Percentiles rank a stretch among this genome's conserved stretches.
phyloP scores from a whole-genome alignment of 2,797 vertebrate species.

The Enteromius fasciolatus region DNA sequence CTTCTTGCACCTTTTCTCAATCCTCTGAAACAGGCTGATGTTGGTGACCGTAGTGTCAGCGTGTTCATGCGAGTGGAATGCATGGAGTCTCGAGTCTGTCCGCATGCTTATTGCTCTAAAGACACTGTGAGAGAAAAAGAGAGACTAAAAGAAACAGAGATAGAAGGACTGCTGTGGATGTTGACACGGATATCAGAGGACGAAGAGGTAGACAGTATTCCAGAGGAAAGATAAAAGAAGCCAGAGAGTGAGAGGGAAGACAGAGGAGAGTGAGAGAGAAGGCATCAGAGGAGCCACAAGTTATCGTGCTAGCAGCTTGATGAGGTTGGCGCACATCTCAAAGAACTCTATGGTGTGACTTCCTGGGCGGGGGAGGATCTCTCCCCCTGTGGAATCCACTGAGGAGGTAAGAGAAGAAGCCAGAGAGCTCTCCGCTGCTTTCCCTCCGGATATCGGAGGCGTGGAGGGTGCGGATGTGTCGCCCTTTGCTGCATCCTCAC shows the following conservation, averaged over 20 bases:
- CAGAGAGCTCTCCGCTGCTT: slow-evolving; percentile 85
- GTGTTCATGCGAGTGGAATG: slow-evolving; percentile 78
- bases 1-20: slow-evolving; percentile 17
- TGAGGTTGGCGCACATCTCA: slow-evolving; percentile 99
- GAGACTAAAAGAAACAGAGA: slow-evolving; percentile 61
- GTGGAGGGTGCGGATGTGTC: slow-evolving; percentile 63
- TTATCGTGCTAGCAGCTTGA: slow-evolving; percentile 99
- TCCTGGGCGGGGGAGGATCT: slow-evolving; percentile 86
- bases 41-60: slow-evolving; percentile 78
- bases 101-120: slow-evolving; percentile 98
- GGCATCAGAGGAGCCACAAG: slow-evolving; percentile 73
- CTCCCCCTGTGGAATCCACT: slow-evolving; percentile 86
- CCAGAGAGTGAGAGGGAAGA: slow-evolving; percentile 44
- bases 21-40: slow-evolving; percentile 62
- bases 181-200: slow-evolving; percentile 14
- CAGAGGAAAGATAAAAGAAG: slow-evolving; percentile 37
- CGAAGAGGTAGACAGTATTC: slow-evolving; percentile 45
- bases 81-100: slow-evolving; percentile 83
- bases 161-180: slow-evolving; percentile 40
- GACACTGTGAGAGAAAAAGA: slow-evolving; percentile 87
- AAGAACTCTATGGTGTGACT: slow-evolving; percentile 99
- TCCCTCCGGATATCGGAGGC: slow-evolving; percentile 67
- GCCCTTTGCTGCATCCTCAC: slow-evolving; percentile 76
- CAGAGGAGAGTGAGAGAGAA: slow-evolving; percentile 59
- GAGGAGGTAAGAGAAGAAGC: slow-evolving; percentile 92